Conservation (phyloP, 1,140 invertebrate genomes). For the silkworm (Bombyx mori) region ASM3026992v2 NC_085110.1:10384501-10385000, state of each 20-base stretch:
- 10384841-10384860: conserved; percentile 60
- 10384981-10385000: no score
- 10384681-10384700: conserved; percentile 64
- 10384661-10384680: conserved; percentile 72
- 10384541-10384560: conserved; percentile 64
- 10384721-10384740: conserved; percentile 72
- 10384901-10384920: no score
- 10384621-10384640: conserved; percentile 71
- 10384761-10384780: conserved; percentile 71
- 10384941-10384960: no score
- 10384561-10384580: conserved; percentile 66
- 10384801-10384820: conserved; percentile 72
- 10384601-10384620: conserved; percentile 71
- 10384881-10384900: conserved; percentile 24
- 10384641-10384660: conserved; percentile 71
- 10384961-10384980: no score
- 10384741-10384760: conserved; percentile 73
- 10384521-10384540: conserved; percentile 57
- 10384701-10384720: conserved; percentile 66
- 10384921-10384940: no score
- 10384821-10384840: conserved; percentile 72
- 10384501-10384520: conserved; percentile 67
- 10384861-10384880: conserved; percentile 40
- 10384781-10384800: conserved; percentile 72
- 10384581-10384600: conserved; percentile 71